Conservation (phyloP, 2,113 vertebrate genomes). For the Pollachius pollachius region DNA sequence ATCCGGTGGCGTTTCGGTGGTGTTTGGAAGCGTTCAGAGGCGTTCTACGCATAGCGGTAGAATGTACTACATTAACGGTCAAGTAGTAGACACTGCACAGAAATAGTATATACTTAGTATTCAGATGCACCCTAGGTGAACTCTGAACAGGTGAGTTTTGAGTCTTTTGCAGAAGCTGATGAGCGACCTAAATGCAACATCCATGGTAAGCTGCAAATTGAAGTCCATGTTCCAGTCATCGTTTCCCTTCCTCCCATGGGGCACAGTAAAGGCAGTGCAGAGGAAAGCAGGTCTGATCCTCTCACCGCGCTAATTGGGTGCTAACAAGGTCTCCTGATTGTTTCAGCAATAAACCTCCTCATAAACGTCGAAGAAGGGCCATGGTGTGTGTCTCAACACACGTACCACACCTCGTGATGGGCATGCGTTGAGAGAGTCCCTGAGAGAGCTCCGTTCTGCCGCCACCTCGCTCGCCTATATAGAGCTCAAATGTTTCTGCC, state of each 20-base stretch:
- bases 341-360: conserved; percentile 63
- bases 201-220: background rate
- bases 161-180: background rate
- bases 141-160: too few species aligned
- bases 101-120: too few species aligned
- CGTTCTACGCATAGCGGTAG: too few species aligned
- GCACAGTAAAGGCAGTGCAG: background rate
- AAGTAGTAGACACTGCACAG: too few species aligned
- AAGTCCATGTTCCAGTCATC: background rate
- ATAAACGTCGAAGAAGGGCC: conserved; percentile 58
- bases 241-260: conserved; percentile 1
- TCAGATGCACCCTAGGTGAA: too few species aligned
- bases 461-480: background rate
- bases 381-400: conserved; percentile 36
- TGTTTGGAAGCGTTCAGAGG: too few species aligned
- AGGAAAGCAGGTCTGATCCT: conserved; percentile 38
- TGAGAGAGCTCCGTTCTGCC: background rate
- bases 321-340: conserved; percentile 63
- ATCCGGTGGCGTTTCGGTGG: too few species aligned
- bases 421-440: background rate
- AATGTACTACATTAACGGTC: too few species aligned
- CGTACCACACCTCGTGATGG: conserved; percentile 24
- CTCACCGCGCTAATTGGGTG: conserved; percentile 63
- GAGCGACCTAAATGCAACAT: background rate
- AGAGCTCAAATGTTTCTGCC: conserved; percentile 1